phyloP scores from a whole-genome alignment of 1,140 invertebrate species.

The Myzus persicae region DNA sequence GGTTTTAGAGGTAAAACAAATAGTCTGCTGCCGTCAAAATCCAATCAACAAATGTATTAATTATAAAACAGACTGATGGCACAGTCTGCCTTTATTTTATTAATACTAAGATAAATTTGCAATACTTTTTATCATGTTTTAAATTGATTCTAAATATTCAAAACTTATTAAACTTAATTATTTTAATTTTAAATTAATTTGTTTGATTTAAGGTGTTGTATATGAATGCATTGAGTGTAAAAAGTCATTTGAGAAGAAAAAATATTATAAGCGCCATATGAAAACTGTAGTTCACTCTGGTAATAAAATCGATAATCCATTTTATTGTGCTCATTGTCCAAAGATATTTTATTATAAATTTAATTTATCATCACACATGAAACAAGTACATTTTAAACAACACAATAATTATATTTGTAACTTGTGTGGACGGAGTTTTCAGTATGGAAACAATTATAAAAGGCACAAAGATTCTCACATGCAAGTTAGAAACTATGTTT shows the following conservation, averaged over 20 bases:
- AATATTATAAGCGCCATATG: slow-evolving; percentile 43
- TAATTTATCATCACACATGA: slow-evolving; percentile 44
- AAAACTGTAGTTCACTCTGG: slow-evolving; percentile 19
- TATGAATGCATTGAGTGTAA: slow-evolving; percentile 42
- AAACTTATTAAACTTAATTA: background rate
- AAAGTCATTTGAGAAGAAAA: slow-evolving; percentile 51
- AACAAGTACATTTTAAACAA: slow-evolving; percentile 49
- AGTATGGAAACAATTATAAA: slow-evolving; percentile 47
- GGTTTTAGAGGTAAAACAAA: background rate
- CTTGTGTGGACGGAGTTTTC: slow-evolving; percentile 40
- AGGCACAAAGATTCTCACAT: slow-evolving; percentile 51
- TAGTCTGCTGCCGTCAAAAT: background rate
- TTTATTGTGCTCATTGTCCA: slow-evolving; percentile 54
- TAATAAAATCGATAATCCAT: slow-evolving; percentile 18
- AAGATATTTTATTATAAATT: slow-evolving; percentile 55
- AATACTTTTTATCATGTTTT: background rate
- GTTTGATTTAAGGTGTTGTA: slow-evolving; percentile 19
- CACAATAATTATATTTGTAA: slow-evolving; percentile 50
- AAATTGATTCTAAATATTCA: background rate
- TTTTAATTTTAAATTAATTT: background rate
- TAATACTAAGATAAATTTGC: background rate
- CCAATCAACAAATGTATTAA: background rate
- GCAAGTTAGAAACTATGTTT: slow-evolving; percentile 46
- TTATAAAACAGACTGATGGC: background rate
- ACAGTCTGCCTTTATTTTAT: background rate